Percentiles rank a stretch among this genome's conserved stretches.
phyloP scores from a whole-genome alignment of 2,797 vertebrate species.

The Tinamus major region DNA sequence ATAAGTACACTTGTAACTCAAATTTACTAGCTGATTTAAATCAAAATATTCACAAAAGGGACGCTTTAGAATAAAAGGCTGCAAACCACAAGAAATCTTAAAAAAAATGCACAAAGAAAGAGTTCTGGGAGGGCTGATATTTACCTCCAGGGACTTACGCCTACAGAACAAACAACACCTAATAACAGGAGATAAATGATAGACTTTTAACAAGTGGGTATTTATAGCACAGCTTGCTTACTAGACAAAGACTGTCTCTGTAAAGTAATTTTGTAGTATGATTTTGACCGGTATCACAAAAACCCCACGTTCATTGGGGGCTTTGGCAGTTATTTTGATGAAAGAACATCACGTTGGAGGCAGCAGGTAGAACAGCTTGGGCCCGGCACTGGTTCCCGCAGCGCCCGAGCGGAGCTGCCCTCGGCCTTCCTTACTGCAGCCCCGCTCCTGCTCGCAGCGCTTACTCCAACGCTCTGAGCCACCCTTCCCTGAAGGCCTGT shows the following conservation, averaged over 20 bases:
- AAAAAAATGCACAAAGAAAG: neutral
- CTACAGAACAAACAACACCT: neutral
- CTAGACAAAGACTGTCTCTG: neutral
- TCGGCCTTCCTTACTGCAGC: fast-evolving
- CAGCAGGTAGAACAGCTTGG: neutral
- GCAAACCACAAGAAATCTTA: neutral
- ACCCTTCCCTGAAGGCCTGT: neutral
- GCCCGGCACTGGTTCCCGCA: neutral
- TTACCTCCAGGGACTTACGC: neutral
- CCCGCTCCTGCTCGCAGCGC: neutral
- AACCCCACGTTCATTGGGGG: neutral
- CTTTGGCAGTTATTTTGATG: neutral
- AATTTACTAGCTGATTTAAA: neutral
- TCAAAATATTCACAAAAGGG: neutral
- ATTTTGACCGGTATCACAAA: neutral
- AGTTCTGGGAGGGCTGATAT: neutral
- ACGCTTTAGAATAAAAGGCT: neutral
- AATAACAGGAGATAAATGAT: neutral
- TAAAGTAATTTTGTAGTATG: fast-evolving
- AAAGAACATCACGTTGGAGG: neutral
- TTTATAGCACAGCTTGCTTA: neutral
- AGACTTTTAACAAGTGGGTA: neutral
- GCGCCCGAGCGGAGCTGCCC: neutral
- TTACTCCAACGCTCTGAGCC: neutral
- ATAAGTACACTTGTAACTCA: neutral